phyloP scores from a whole-genome alignment of 2,113 vertebrate species.

The Cottus gobio region DNA sequence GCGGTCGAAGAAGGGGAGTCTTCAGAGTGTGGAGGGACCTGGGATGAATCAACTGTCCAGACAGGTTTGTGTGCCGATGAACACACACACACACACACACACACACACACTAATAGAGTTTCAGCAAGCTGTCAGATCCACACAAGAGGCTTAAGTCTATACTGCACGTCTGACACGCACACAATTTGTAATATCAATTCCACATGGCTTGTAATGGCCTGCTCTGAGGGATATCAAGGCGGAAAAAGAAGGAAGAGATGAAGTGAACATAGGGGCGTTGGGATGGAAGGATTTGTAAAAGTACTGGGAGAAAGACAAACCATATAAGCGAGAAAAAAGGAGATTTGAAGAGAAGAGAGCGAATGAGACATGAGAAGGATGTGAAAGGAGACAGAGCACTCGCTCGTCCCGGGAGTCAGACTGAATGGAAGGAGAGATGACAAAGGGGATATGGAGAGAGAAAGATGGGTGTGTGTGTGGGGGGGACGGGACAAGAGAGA shows the following conservation, averaged over 20 bases:
- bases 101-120: constrained; percentile 63
- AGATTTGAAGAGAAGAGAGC: constrained; percentile 29
- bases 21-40: constrained; percentile 91
- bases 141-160: constrained; percentile 18
- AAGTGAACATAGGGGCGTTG: constrained; percentile 17
- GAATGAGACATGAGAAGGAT: constrained; percentile 35
- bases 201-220: constrained; percentile 85
- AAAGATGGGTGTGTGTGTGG: constrained; percentile 19
- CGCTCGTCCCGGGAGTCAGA: constrained; percentile 46
- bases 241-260: constrained; percentile 32
- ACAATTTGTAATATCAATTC: constrained; percentile 86
- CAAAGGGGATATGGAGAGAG: constrained; percentile 51
- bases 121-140: constrained; percentile 32
- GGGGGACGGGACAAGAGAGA: constrained; percentile 27
- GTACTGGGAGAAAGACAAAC: constrained; percentile 30
- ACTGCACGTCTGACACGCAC: constrained; percentile 54
- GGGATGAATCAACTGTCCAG: constrained; percentile 91
- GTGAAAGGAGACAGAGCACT: constrained; percentile 43
- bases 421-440: constrained; percentile 63
- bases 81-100: constrained; percentile 68
- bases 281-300: constrained; percentile 14
- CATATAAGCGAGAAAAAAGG: constrained; percentile 23
- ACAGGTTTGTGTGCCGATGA: constrained; percentile 87
- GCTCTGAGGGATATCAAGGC: constrained; percentile 61
- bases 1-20: constrained; percentile 95